Evolutionary conservation across 2,888 invertebrate species (phyloP).

Genomic region (Macroteleia sp.): DNA sequence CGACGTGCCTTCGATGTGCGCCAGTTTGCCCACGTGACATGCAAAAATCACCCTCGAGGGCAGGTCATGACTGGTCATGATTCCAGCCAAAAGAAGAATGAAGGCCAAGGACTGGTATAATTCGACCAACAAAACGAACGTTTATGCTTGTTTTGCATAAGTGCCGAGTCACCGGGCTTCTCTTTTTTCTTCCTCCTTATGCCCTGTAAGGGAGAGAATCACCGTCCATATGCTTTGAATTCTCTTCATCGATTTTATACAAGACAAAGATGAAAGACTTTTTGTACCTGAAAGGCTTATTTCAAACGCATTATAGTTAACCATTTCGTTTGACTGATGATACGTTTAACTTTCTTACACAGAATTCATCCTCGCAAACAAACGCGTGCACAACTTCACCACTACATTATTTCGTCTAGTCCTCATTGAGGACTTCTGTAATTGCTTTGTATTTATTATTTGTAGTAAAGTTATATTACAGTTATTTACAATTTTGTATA

Average conservation of each 20-base stretch:
- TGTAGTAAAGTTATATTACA: too few relatives aligned
- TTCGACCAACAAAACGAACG: constrained; percentile 81
- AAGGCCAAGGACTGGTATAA: constrained; percentile 71
- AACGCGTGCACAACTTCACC: too few relatives aligned
- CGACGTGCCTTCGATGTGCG: constrained; percentile 78
- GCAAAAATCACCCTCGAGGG: constrained; percentile 80
- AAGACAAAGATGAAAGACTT: constrained; percentile 17
- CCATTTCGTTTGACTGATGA: constrained; percentile 30
- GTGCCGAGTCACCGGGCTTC: constrained; percentile 75
- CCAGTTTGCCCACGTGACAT: constrained; percentile 83
- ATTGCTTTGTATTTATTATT: too few relatives aligned
- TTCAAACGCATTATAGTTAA: constrained; percentile 31
- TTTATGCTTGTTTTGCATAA: constrained; percentile 81
- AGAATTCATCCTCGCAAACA: constrained; percentile 33
- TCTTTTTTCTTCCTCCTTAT: constrained; percentile 47
- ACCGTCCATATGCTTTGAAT: constrained; percentile 51
- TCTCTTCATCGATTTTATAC: constrained; percentile 37
- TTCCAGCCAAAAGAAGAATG: constrained; percentile 69
- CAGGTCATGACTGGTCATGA: constrained; percentile 72
- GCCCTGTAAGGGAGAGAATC: constrained; percentile 35
- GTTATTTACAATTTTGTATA: too few relatives aligned
- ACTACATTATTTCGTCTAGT: too few relatives aligned
- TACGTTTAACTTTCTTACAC: constrained; percentile 20
- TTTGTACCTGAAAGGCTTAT: constrained; percentile 46
- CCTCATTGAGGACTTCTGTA: too few relatives aligned